Conservation (phyloP, 2,113 vertebrate species). For the Eulemur macaco region DNA sequence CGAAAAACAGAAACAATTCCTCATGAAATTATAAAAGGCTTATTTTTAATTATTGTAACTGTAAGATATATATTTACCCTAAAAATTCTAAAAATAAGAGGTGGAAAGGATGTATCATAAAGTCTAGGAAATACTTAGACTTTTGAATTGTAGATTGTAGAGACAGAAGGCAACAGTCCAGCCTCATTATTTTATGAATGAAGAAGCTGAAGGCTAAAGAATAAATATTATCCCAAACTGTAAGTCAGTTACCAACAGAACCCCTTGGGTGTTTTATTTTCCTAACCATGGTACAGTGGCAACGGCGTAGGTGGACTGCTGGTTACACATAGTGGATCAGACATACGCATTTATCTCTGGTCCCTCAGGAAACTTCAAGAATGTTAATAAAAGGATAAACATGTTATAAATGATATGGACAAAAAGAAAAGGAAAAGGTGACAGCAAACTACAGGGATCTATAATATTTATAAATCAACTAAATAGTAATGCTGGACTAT, state of each 20-base stretch:
- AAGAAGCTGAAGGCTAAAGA: not conserved
- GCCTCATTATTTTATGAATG: not conserved
- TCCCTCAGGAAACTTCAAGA: not conserved
- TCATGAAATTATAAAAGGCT: not conserved
- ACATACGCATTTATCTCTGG: not conserved
- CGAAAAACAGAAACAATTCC: not conserved
- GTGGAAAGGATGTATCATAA: not conserved
- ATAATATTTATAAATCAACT: not conserved
- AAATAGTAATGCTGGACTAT: not conserved
- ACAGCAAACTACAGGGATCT: not conserved
- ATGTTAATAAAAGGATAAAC: not conserved
- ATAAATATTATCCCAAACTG: not conserved
- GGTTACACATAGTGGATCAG: not conserved
- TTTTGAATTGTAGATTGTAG: not conserved
- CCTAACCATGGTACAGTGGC: not conserved
- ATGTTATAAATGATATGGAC: not conserved
- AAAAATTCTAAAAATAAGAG: not conserved
- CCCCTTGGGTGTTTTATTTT: not conserved
- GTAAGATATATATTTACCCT: not conserved
- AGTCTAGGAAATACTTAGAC: not conserved
- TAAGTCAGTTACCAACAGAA: not conserved
- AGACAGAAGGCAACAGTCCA: not conserved
- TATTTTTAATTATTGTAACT: not conserved
- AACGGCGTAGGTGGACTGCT: not conserved
- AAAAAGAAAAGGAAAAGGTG: not conserved